Conservation (phyloP, 2,797 vertebrate species). For the Balearica regulorum region DNA sequence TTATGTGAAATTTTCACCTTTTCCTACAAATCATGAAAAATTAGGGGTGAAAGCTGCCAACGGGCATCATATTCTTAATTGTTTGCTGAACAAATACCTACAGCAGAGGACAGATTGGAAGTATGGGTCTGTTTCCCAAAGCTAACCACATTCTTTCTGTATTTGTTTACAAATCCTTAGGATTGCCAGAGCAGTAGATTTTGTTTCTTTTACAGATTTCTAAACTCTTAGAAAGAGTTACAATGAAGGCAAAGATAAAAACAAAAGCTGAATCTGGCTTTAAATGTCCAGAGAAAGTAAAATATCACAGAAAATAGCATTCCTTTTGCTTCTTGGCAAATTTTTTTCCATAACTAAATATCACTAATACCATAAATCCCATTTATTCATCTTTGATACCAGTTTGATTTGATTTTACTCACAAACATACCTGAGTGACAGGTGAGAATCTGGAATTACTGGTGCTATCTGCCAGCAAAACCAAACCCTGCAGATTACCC, state of each 20-base stretch:
- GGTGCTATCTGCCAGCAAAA: neutral
- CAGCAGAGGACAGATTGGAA: neutral
- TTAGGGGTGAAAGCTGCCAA: neutral
- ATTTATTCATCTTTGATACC: neutral
- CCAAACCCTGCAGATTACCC: neutral
- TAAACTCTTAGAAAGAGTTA: neutral
- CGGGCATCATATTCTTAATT: neutral
- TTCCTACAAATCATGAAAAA: neutral
- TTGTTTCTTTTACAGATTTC: neutral
- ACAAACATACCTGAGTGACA: neutral
- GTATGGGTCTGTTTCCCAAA: neutral
- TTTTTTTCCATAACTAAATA: neutral
- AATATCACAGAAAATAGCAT: neutral
- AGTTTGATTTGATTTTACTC: neutral
- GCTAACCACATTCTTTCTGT: neutral
- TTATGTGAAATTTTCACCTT: neutral
- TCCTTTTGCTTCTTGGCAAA: neutral
- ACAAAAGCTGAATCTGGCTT: neutral
- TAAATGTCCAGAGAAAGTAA: neutral
- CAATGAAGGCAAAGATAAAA: neutral
- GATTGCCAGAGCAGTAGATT: neutral
- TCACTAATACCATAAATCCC: neutral
- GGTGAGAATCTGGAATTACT: neutral
- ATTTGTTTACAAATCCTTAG: neutral
- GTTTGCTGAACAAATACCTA: neutral